phyloP scores from a whole-genome alignment of 2,888 invertebrate genomes.

The Cryptocheilus praepositus region DNA sequence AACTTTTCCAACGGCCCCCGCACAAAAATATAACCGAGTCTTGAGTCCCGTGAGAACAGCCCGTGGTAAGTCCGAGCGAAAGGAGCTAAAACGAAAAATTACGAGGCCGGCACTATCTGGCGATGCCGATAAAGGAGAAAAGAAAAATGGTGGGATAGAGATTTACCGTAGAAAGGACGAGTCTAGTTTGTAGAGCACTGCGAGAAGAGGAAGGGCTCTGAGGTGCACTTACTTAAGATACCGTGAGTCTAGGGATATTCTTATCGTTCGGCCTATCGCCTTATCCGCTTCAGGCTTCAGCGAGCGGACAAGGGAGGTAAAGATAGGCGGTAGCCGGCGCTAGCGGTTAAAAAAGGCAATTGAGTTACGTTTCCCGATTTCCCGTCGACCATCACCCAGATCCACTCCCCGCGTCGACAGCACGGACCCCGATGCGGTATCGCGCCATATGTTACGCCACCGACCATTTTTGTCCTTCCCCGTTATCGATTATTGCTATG shows the following conservation, averaged over 20 bases:
- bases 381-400: conserved; percentile 11
- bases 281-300: conserved; percentile 11
- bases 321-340: conserved; percentile 1
- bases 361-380: conserved; percentile 38
- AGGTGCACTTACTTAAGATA: conserved; percentile 29
- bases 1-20: too few species aligned
- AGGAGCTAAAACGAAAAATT: too few species aligned
- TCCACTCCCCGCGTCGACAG: too few species aligned
- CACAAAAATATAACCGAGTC: too few species aligned
- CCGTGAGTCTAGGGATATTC: conserved; percentile 22
- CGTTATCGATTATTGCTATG: conserved; percentile 36
- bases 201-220: background rate
- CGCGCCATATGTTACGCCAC: conserved; percentile 35
- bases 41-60: too few species aligned
- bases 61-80: too few species aligned
- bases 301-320: background rate
- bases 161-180: background rate
- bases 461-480: conserved; percentile 29
- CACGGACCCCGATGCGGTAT: conserved; percentile 14
- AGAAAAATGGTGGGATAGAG: background rate
- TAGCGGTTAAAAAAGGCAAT: conserved; percentile 25
- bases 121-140: conserved; percentile 3
- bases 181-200: too few species aligned
- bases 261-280: conserved; percentile 37
- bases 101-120: too few species aligned